Base-by-base conservation (phyloP, 2,888 invertebrate species). In the Helleia helle region DNA sequence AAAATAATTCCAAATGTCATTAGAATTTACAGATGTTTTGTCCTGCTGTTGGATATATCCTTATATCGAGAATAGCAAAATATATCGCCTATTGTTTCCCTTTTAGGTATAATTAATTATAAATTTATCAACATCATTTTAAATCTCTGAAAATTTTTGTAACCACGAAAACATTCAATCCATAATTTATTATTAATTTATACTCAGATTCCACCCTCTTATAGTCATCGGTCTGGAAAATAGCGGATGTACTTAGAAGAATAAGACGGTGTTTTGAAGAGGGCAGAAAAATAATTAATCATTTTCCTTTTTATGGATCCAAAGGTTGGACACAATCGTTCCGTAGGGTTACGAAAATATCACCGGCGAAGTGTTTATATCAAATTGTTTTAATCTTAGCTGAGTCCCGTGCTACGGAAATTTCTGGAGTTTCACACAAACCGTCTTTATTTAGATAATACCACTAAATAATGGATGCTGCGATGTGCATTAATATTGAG, bases 401-500 rank as follows among this genome's bases (percentile, higher is more conserved):
- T 40, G 28, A 40, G 31, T 27, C 27, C 40, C 40, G 41, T 36
- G 44, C 43, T 47, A 46, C 38, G 45, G 41, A 41, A 44, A 47
- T 48, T 40, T 47, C 38, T 41, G 60, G 62, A 18, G 64, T 62
- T 61, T 64, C 54, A 55, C 55, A 62, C 59, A 58, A 58, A 60
- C 60, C 54, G 61, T 50, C 59, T 59, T 63, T 74, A 65, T 71
- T 73, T 66, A 71, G 72, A 75, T 74, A 77, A 80, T 79, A 70
- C 75, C 69, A 63, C 59, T 56, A 65, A 76, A 83, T 81, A 83
- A 81, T 79, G 68, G 83, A 79, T 63, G 71, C 79, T 62, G 55
- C 74, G 79, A 75, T 74, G 81, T 79, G 79, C 71, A 76, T 81
- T 79, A 81, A 81, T 80, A 81, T 77, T 81, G 73, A 81, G 70